A percentile compares a stretch with the other conserved stretches of the same genome.
phyloP scores from a whole-genome alignment of 1,140 invertebrate genomes.

The Xylocopa sonorina region DNA sequence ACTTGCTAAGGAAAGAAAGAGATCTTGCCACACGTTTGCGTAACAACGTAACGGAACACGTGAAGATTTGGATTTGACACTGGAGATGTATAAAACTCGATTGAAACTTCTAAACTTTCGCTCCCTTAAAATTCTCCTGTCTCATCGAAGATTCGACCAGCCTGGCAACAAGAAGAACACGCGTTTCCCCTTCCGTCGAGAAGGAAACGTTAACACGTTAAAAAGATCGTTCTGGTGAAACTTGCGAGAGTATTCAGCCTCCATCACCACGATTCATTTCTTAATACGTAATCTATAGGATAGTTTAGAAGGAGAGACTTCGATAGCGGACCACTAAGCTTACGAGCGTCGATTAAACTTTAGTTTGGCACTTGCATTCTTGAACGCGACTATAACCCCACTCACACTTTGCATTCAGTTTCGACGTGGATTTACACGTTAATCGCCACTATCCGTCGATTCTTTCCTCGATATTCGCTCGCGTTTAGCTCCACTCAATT shows the following conservation, averaged over 20 bases:
- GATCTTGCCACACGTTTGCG: conserved; percentile 3
- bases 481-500: neutral
- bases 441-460: neutral
- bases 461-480: conserved; percentile 1
- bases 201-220: conserved; percentile 7
- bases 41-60: conserved; percentile 6
- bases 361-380: conserved; percentile 65
- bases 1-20: conserved; percentile 9
- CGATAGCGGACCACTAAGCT: conserved; percentile 25
- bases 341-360: conserved; percentile 46
- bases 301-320: conserved; percentile 35
- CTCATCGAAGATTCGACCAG: conserved; percentile 29
- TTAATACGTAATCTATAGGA: conserved; percentile 4
- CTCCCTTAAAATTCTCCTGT: too few relatives aligned
- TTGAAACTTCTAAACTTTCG: conserved; percentile 3
- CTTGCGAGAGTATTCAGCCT: neutral
- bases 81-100: conserved; percentile 57
- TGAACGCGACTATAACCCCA: neutral
- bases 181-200: neutral
- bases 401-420: neutral
- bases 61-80: conserved; percentile 13
- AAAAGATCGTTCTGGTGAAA: conserved; percentile 27
- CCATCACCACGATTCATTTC: neutral
- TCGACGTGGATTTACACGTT: conserved; percentile 12
- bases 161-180: conserved; percentile 49